Conservation (phyloP, 2,888 invertebrate species). For the Ischnura elegans region DNA sequence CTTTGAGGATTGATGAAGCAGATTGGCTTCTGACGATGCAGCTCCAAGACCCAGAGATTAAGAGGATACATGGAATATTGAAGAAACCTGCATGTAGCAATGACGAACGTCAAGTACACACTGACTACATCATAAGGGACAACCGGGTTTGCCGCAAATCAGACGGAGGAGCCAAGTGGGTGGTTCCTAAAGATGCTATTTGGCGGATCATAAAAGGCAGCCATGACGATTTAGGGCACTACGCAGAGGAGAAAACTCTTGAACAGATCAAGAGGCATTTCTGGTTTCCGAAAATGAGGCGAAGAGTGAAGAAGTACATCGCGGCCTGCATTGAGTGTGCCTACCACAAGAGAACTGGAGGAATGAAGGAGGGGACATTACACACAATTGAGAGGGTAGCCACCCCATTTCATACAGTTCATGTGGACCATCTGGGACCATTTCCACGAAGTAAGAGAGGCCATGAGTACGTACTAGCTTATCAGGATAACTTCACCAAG, state of each 20-base stretch:
- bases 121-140: slow-evolving; percentile 68
- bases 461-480: slow-evolving; percentile 15
- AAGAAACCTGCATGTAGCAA: not conserved
- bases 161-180: slow-evolving; percentile 72
- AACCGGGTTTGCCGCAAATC: slow-evolving; percentile 61
- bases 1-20: not conserved
- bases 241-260: slow-evolving; percentile 73
- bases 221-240: slow-evolving; percentile 74
- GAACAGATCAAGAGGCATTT: slow-evolving; percentile 70
- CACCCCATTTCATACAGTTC: slow-evolving; percentile 26
- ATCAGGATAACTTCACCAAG: slow-evolving; percentile 16
- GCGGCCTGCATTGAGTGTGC: slow-evolving; percentile 71
- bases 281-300: slow-evolving; percentile 73
- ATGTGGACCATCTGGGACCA: slow-evolving; percentile 59
- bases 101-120: not conserved
- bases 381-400: too few species aligned
- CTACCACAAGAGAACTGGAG: slow-evolving; percentile 69
- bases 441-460: slow-evolving; percentile 11
- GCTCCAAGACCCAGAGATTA: not conserved
- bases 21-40: slow-evolving; percentile 21
- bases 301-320: slow-evolving; percentile 71
- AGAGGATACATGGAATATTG: not conserved
- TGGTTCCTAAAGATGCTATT: too few species aligned
- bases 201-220: slow-evolving; percentile 71
- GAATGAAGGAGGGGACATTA: slow-evolving; percentile 45